Evolutionary conservation across 2,888 invertebrate species (phyloP).

Genomic region (Amorpha juglandis): DNA sequence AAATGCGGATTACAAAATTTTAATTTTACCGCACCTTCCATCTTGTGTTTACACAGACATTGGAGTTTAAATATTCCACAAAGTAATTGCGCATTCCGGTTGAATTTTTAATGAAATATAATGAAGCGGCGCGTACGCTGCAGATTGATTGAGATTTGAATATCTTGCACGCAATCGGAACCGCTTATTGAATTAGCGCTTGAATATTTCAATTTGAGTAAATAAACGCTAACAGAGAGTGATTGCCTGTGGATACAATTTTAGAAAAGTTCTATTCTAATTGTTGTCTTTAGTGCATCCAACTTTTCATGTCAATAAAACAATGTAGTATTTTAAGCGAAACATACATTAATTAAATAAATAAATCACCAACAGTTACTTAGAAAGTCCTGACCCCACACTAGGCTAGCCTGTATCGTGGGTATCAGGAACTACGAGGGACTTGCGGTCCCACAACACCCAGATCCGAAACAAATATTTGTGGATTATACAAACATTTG

Average conservation of each 20-base stretch:
- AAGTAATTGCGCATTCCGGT: slow-evolving; percentile 75
- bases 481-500: too few relatives aligned
- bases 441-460: too few relatives aligned
- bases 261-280: slow-evolving; percentile 45
- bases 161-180: slow-evolving; percentile 74
- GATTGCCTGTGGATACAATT: slow-evolving; percentile 42
- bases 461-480: too few relatives aligned
- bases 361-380: too few relatives aligned
- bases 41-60: slow-evolving; percentile 73
- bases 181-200: slow-evolving; percentile 73
- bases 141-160: slow-evolving; percentile 80
- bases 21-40: slow-evolving; percentile 73
- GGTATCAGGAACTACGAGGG: too few relatives aligned
- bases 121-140: slow-evolving; percentile 64
- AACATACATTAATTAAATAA: too few relatives aligned
- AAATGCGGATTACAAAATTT: slow-evolving; percentile 72
- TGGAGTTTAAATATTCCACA: slow-evolving; percentile 77
- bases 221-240: slow-evolving; percentile 67
- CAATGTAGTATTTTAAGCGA: slow-evolving; percentile 19
- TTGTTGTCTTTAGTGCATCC: slow-evolving; percentile 51
- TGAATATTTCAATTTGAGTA: slow-evolving; percentile 71
- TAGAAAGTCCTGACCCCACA: too few relatives aligned
- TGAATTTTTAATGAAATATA: slow-evolving; percentile 80
- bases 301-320: slow-evolving; percentile 57
- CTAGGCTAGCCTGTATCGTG: too few relatives aligned